These are phyloP conservation scores for Trichopria drosophilae DNA, from an alignment of 2,888 invertebrate genomes.

Conservation along the genomic window DNA sequence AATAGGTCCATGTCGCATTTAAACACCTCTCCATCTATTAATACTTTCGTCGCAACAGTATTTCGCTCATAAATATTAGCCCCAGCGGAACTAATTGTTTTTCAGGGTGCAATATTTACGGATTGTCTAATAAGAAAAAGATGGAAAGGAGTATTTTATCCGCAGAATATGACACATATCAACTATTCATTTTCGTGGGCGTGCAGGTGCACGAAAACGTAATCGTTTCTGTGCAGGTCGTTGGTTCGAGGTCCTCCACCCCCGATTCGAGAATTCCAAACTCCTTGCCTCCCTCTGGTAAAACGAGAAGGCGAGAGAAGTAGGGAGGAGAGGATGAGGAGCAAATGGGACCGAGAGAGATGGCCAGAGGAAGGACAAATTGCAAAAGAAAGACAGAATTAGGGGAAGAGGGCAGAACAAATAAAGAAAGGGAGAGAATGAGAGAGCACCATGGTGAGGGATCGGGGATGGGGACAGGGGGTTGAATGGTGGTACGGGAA, in stretches of 20 bases:
- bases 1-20: too few relatives aligned
- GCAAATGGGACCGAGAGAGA: background rate
- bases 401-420: background rate
- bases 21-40: too few relatives aligned
- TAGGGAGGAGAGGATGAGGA: background rate
- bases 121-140: too few relatives aligned
- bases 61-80: too few relatives aligned
- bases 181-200: too few relatives aligned
- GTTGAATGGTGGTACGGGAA: conserved; percentile 7
- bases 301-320: too few relatives aligned
- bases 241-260: conserved; percentile 25
- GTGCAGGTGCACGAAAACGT: too few relatives aligned
- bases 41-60: too few relatives aligned
- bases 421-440: background rate
- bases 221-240: conserved; percentile 21
- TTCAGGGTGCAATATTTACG: too few relatives aligned
- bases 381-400: conserved; percentile 4
- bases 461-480: conserved; percentile 1
- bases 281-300: conserved; percentile 23
- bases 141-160: too few relatives aligned
- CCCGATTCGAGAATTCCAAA: conserved; percentile 29
- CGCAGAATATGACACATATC: too few relatives aligned
- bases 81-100: too few relatives aligned
- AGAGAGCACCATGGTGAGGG: conserved; percentile 2
- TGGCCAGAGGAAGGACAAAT: conserved; percentile 1